phyloP scores from a whole-genome alignment of 2,888 invertebrate genomes.

The Ernsta delagoae region DNA sequence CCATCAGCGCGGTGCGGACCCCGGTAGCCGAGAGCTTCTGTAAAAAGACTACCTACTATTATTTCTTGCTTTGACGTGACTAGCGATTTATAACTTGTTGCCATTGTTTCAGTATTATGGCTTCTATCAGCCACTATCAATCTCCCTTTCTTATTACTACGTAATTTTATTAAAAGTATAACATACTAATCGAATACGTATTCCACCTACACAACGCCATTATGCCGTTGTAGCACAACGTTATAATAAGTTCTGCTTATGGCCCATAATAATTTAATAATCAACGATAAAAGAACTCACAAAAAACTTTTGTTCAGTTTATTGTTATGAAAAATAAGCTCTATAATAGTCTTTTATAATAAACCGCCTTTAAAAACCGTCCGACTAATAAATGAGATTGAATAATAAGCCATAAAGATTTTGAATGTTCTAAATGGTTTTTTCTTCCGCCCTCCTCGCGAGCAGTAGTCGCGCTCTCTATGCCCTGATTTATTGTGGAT shows the following conservation, averaged over 20 bases:
- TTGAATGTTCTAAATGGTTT: slow-evolving; percentile 77
- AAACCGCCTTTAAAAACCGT: slow-evolving; percentile 73
- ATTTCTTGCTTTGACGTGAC: slow-evolving; percentile 56
- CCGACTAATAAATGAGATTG: slow-evolving; percentile 78
- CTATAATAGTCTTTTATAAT: slow-evolving; percentile 77
- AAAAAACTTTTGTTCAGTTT: slow-evolving; percentile 68
- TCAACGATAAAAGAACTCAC: slow-evolving; percentile 64
- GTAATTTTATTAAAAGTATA: slow-evolving; percentile 17
- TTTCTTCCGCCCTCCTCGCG: slow-evolving; percentile 69
- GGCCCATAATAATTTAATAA: slow-evolving; percentile 69
- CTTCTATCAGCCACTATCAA: slow-evolving; percentile 34
- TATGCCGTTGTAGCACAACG: slow-evolving; percentile 47
- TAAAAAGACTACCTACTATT: slow-evolving; percentile 61
- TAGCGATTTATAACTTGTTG: slow-evolving; percentile 56
- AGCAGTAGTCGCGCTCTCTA: slow-evolving; percentile 63
- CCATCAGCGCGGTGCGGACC: slow-evolving; percentile 60
- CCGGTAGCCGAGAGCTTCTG: slow-evolving; percentile 58
- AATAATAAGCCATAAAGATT: slow-evolving; percentile 78
- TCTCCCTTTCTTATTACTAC: slow-evolving; percentile 4
- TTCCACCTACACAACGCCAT: slow-evolving; percentile 23
- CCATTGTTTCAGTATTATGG: slow-evolving; percentile 50
- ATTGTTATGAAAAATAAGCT: slow-evolving; percentile 77
- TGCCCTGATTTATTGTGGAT: slow-evolving; percentile 72
- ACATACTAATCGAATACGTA: slow-evolving; percentile 5
- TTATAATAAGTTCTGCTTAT: slow-evolving; percentile 57